Evolutionary conservation across 2,797 vertebrate genomes (phyloP), one percentile per base, ranked within the genome.

Genomic region (Picus viridis): DNA sequence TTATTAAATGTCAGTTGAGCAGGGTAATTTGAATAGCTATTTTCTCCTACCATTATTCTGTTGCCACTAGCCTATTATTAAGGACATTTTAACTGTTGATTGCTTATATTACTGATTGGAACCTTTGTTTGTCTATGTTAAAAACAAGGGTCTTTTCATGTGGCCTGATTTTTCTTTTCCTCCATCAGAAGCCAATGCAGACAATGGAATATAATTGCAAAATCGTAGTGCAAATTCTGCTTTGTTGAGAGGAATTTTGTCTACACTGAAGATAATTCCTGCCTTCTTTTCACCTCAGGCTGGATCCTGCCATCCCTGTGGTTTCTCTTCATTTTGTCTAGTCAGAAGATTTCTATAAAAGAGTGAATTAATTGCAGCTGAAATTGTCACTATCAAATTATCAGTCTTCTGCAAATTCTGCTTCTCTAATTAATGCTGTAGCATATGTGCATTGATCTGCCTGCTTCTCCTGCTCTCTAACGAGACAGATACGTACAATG

Each of bases 1-100:
- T 97, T 97, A 97, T 97, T 97, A 98, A 98, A 98, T 98, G 97
- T 98, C 98, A 98, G 93, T 96, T 97, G 96, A 96, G 96, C 93
- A 96, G 95, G 92, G 85, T 97, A 97, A 97, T 97, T 97, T 97
- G 95, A 98, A 97, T 97, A 97, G 88, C 96, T 97, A 95, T 92
- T 97, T 96, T 97, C 95, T 96, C 90, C 89, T 95, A 89, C 90
- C 92, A 96, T 96, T 98, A 97, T 96, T 97, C 95, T 96, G 92
- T 96, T 94, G 95, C 93, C 56, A 73, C 90, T 93, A 91, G 92
- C 93, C 94, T 97, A 89, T 97, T 97, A 97, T 98, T 97, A 96
- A 97, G 96, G 95, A 63, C 36, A 82, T 96, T 97, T 98, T 96
- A 96, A 90, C 88, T 94, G 95, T 86, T 97, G 97, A 97, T 97